Evolutionary conservation across 2,888 invertebrate species (phyloP), one percentile per base, ranked within the genome.

Genomic region (Ditula angustiorana): DNA sequence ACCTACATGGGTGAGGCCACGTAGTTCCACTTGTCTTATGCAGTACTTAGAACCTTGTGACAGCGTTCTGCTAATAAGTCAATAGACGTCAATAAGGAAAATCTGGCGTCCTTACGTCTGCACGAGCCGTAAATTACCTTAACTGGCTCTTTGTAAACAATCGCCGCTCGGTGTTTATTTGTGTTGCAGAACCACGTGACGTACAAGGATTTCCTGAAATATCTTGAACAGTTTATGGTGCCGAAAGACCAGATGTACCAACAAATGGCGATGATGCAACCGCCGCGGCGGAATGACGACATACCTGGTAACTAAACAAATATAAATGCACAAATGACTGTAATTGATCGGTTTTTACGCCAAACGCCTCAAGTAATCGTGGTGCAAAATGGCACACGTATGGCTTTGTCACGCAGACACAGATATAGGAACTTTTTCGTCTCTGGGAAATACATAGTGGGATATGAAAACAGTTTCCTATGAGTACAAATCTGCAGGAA

Each of bases 131-230:
- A 53, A 23, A 46, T 59, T 30, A 56, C 16, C 49, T 55, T 19
- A 55, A 30, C 21, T 13, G 35, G 0, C 23, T 26, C 16, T 37
- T 26, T 11, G 28, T 37, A 37, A 53, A 59, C 46, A 59, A 52
- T 53, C 19, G 23, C 16, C 16, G 16, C 47, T 53, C 21, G 8
- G 11, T 26, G 33, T 49, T 37, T 56, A 53, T 61, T 47, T 28
- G 37, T 53, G 23, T 75, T 74, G 1, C 81, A 95, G 94, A 95
- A 95, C 67, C 96, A 96, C 79, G 95, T 95, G 61, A 95, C 95
- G 0, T 96, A 95, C 79, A 93, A 94, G 58, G 95, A 96, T 71
- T 96, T 96, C 78, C 80, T 96, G 24, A 92, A 94, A 66, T 95
- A 95, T 74, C 84, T 95, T 60, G 95, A 95, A 70, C 94, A 95